These are phyloP conservation scores for Lordiphosa stackelbergi DNA, from an alignment of 1,140 invertebrate genomes.

Conservation along the genomic window DNA sequence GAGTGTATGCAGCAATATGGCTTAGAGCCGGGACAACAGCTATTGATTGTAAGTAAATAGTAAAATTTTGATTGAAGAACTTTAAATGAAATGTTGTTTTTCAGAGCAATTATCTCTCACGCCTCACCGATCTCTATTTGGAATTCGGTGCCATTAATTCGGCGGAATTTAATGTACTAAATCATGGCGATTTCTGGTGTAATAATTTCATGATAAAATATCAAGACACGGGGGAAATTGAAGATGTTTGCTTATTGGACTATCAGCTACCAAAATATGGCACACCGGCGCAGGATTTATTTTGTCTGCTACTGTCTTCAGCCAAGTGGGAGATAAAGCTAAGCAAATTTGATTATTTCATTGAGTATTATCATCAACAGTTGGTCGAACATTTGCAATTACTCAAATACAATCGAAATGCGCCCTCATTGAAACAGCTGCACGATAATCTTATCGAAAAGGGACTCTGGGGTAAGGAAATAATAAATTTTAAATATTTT, in stretches of 20 bases:
- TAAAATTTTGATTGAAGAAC: background rate
- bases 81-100: background rate
- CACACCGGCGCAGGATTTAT: conserved; percentile 73
- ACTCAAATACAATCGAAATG: conserved; percentile 44
- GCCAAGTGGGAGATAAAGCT: conserved; percentile 48
- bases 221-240: conserved; percentile 22
- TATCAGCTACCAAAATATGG: conserved; percentile 73
- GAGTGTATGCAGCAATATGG: conserved; percentile 58
- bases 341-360: conserved; percentile 64
- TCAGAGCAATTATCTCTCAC: conserved; percentile 54
- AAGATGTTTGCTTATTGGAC: conserved; percentile 74
- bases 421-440: conserved; percentile 50
- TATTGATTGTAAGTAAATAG: conserved; percentile 41
- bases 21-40: conserved; percentile 41
- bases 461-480: conserved; percentile 53
- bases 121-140: conserved; percentile 54
- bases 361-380: conserved; percentile 64
- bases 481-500: too few species aligned
- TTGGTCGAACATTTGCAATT: conserved; percentile 39
- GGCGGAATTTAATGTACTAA: conserved; percentile 80
- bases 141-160: conserved; percentile 58
- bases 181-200: conserved; percentile 80
- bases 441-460: conserved; percentile 46
- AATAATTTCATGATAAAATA: conserved; percentile 77
- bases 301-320: conserved; percentile 64